phyloP scores from a whole-genome alignment of 92 coral and sea anemone species.

The Umimayanthus kanabou region DNA sequence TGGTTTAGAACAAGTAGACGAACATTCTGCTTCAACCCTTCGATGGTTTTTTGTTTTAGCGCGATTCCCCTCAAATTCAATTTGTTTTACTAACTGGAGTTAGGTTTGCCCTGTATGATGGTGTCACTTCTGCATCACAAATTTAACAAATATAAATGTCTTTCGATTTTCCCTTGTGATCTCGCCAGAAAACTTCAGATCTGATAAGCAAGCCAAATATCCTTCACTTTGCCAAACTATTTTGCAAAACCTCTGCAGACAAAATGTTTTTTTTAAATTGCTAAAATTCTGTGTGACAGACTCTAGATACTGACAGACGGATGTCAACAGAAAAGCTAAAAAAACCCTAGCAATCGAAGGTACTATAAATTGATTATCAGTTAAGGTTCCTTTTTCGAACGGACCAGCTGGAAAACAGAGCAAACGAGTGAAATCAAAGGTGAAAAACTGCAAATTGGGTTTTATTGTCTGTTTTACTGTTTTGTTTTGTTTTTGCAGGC shows the following conservation, averaged over 20 bases:
- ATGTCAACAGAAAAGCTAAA: too few relatives aligned
- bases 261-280: too few relatives aligned
- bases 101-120: too few relatives aligned
- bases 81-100: not conserved
- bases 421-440: not conserved
- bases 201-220: too few relatives aligned
- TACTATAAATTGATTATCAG: too few relatives aligned
- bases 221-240: too few relatives aligned
- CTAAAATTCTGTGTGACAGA: not conserved
- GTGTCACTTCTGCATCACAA: too few relatives aligned
- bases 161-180: too few relatives aligned
- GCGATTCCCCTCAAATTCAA: not conserved
- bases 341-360: not conserved
- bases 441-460: not conserved
- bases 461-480: not conserved
- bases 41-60: not conserved
- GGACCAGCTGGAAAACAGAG: not conserved
- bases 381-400: not conserved
- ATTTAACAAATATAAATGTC: too few relatives aligned
- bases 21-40: not conserved
- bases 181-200: too few relatives aligned
- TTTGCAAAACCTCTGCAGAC: not conserved
- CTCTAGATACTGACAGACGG: not conserved
- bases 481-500: not conserved
- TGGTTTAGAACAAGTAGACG: not conserved